Conservation (phyloP, 2,113 vertebrate species). For the Montifringilla adamsi region DNA sequence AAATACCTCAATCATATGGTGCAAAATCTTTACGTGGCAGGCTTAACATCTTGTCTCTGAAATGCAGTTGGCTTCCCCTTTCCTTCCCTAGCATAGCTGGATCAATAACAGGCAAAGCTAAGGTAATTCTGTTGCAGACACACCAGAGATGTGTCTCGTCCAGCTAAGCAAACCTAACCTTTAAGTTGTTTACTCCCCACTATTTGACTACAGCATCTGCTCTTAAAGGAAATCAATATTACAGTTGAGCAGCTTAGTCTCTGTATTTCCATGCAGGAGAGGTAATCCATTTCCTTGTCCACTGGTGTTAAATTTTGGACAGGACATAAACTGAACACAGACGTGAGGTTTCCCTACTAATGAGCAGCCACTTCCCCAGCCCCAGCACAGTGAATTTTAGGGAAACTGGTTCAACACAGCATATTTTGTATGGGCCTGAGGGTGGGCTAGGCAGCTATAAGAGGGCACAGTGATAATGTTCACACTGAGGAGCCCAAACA, state of each 20-base stretch:
- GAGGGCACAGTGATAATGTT: not conserved
- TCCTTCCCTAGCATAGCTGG: not conserved
- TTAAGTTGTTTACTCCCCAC: not conserved
- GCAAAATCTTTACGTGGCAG: not conserved
- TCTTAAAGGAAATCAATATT: not conserved
- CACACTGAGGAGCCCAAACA: not conserved
- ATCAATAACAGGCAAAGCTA: not conserved
- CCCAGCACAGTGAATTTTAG: not conserved
- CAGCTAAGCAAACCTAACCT: conserved; percentile 10
- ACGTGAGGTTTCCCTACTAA: not conserved
- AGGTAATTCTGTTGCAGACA: not conserved
- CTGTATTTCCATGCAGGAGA: not conserved
- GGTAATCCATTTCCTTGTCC: not conserved
- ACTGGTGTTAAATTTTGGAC: not conserved
- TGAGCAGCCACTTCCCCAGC: not conserved
- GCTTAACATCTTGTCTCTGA: not conserved
- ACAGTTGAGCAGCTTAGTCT: not conserved
- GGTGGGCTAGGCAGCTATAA: not conserved
- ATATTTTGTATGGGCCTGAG: not conserved
- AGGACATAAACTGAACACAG: not conserved
- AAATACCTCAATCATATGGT: not conserved
- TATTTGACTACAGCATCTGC: not conserved
- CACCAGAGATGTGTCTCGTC: not conserved
- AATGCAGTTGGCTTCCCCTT: not conserved
- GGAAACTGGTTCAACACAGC: not conserved